Evolutionary conservation across 2,888 invertebrate species (phyloP), one percentile per base, ranked within the genome.

Genomic region (Harpalus rubripes): DNA sequence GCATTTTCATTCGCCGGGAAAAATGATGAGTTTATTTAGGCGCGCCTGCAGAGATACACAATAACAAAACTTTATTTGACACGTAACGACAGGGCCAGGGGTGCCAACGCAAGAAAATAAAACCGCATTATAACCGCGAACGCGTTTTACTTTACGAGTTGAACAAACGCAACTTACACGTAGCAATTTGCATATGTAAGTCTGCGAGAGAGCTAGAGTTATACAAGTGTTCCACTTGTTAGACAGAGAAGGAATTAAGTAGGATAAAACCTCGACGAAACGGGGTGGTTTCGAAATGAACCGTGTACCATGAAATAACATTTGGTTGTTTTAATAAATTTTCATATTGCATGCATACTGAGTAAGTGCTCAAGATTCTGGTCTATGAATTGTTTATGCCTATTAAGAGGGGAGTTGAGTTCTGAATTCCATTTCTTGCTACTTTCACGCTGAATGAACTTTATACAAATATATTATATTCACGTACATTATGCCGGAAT

Each of bases 31-130:
- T 84, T 84, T 84, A 84, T 84, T 84, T 84, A 84, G 84, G 84
- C 84, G 52, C 84, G 41, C 78, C 84, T 78, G 56, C 80, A 78
- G 52, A 85, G 85, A 86, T 86, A 84, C 85, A 85, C 85, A 86
- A 87, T 87, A 87, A 88, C 87, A 87, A 87, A 88, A 86, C 85
- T 87, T 88, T 88, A 88, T 88, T 87, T 86, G 87, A 87, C 86
- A 86, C 86, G 86, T 78, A 84, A 84, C 83, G 83, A 84, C 76
- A 76, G 44, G 65, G 82, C 68, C 58, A 83, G 83, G 83, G 83
- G 74, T 74, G 83, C 74, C 59, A 83, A 83, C 82, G 68, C 68
- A 68, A 85, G 85, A 85, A 85, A 85, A 85, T 85, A 85, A 85
- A 85, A 85, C 68, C 80, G 72, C 80, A 85, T 84, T 84, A 84